Conservation (phyloP, 2,888 invertebrate species). For the Drosophila subsilvestris region DNA sequence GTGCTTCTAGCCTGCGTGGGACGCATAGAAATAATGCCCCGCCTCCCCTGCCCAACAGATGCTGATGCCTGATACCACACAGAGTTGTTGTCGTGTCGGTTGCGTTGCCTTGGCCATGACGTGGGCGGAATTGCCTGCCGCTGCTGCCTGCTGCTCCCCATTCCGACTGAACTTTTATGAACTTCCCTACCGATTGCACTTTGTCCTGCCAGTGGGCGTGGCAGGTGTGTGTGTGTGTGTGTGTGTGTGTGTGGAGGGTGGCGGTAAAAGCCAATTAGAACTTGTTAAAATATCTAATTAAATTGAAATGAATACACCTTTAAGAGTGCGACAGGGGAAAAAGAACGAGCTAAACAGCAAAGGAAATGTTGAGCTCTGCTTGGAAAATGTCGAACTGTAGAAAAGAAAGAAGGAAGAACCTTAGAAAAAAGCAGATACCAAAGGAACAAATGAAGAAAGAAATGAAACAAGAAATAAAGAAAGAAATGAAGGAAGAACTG, state of each 20-base stretch:
- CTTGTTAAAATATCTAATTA: slow-evolving; percentile 36
- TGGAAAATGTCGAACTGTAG: neutral
- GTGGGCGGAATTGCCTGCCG: slow-evolving; percentile 27
- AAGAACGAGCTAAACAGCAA: neutral
- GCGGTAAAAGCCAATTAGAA: slow-evolving; percentile 30
- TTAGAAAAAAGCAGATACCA: no score
- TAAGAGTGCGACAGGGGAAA: neutral
- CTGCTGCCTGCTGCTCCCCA: neutral
- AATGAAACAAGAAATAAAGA: no score
- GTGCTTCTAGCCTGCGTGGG: slow-evolving; percentile 25
- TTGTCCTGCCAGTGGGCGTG: slow-evolving; percentile 11
- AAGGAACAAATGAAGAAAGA: no score
- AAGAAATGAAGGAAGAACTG: no score
- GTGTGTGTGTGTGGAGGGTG: neutral
- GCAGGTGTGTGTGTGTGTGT: neutral
- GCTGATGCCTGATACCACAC: neutral
- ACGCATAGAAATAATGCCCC: neutral
- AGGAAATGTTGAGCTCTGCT: neutral
- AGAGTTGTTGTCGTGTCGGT: neutral
- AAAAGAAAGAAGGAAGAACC: no score
- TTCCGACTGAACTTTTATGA: slow-evolving; percentile 19
- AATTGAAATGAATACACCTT: slow-evolving; percentile 22
- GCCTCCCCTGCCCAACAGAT: no score
- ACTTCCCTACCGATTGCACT: slow-evolving; percentile 31
- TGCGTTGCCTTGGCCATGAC: neutral